These are phyloP conservation scores for Brachyhypopomus occidentalis DNA, from an alignment of 2,113 vertebrate species.

Conservation along the genomic window DNA sequence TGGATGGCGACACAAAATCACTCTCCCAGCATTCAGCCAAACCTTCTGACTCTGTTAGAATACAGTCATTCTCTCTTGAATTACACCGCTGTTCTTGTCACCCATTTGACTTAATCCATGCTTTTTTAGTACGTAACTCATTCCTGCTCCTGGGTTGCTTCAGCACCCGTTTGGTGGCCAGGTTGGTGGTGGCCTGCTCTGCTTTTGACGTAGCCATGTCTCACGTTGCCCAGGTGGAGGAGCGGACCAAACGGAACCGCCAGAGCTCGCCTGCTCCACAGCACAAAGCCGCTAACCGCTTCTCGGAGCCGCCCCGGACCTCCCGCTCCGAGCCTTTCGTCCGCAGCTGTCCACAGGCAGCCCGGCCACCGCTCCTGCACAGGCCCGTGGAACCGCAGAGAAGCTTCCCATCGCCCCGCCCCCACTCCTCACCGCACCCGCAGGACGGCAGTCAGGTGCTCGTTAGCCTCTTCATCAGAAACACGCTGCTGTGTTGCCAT, in stretches of 20 bases:
- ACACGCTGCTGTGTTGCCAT: no score
- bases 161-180: constrained; percentile 45
- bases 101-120: no score
- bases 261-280: constrained; percentile 94
- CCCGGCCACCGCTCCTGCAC: constrained; percentile 87
- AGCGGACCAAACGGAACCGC: constrained; percentile 91
- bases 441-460: no score
- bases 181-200: constrained; percentile 52
- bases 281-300: constrained; percentile 91
- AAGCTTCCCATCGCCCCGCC: neutral
- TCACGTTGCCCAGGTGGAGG: constrained; percentile 84
- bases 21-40: no score
- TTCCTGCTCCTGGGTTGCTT: neutral
- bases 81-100: no score
- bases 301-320: constrained; percentile 92
- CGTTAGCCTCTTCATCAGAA: no score
- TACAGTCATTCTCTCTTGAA: no score
- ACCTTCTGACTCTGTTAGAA: no score
- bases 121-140: neutral
- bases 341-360: constrained; percentile 88
- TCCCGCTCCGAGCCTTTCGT: constrained; percentile 96
- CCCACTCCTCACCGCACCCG: no score
- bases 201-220: constrained; percentile 50
- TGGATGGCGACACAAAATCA: no score
- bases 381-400: constrained; percentile 93